Evolutionary conservation across 2,113 vertebrate species (phyloP), one percentile per base, ranked within the genome.

Genomic region (Sakesphorus luctuosus): DNA sequence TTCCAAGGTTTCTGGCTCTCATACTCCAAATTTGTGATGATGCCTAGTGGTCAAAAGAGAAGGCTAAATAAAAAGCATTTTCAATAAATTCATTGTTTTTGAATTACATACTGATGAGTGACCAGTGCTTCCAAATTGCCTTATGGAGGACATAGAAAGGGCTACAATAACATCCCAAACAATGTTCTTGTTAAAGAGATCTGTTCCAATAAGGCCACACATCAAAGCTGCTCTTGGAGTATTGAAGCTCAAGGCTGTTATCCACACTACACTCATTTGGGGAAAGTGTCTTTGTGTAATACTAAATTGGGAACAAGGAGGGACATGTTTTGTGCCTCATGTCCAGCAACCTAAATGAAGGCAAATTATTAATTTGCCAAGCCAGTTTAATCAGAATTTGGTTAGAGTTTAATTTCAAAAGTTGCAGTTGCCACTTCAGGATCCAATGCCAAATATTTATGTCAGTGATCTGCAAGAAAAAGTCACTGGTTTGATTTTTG

Each of bases 31-130:
- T 97, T 80, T 50, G n/a, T 90, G 74, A 76, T 90, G 66, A 59
- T 92, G 49, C n/a, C 55, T 67, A 94, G 65, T 56, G 69, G 75
- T 77, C 89, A 87, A 97, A 98, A 95, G 58, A 95, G 74, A 93
- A 95, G 71, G n/a, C 53, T 62, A 84, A 90, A 90, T 35, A 85
- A 76, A n/a, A 92, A 16, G 2, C 28, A 53, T 96, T 66, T 96
- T 92, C 91, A 87, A 83, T 35, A 90, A 91, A 80, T 94, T 91
- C 6, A 29, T 61, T 56, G 69, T 50, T 86, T 95, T 95, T 95
- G 53, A 58, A 86, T 84, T 84, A 53, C n/a, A 91, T 58, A 89
- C n/a, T 52, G 44, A 90, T 62, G 68, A 90, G 17, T 77, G 78
- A 80, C 36, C 26, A 62, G 4, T 46, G 21, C n/a, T 95, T 87